Evolutionary conservation across 2,113 vertebrate species (phyloP).

Genomic region (Anas platyrhynchos): DNA sequence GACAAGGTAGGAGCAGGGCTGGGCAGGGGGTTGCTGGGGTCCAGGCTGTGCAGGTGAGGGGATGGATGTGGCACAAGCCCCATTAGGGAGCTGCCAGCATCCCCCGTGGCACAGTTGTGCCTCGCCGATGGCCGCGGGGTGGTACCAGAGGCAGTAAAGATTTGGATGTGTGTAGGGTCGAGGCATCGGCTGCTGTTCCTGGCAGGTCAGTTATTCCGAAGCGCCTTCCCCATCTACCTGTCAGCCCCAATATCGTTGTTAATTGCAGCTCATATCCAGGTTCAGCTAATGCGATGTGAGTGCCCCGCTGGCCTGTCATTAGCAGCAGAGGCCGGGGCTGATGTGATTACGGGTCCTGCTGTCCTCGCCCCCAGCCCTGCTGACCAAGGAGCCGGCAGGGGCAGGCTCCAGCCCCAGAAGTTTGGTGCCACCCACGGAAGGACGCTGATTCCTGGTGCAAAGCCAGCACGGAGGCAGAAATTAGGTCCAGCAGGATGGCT

Average conservation of each 20-base stretch:
- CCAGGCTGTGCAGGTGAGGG: no score
- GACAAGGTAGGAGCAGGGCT: no score
- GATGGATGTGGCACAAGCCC: no score
- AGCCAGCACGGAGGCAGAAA: fast-evolving
- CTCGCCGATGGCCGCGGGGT: no score
- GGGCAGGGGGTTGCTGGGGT: no score
- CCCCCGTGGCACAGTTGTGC: no score
- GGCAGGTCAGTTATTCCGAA: background rate
- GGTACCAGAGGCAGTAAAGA: no score
- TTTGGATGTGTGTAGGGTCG: no score
- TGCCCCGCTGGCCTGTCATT: fast-evolving
- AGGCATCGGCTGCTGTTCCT: no score
- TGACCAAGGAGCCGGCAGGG: no score
- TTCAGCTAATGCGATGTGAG: background rate
- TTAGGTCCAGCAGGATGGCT: fast-evolving
- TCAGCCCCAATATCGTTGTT: background rate
- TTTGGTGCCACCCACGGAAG: fast-evolving
- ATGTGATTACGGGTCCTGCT: fast-evolving
- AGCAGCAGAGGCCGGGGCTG: background rate
- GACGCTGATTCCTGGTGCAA: fast-evolving
- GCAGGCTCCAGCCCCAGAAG: background rate
- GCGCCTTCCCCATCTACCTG: background rate
- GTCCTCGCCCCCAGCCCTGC: background rate
- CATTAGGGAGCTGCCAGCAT: no score
- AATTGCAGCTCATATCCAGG: background rate